Evolutionary conservation across 2,888 invertebrate genomes (phyloP), one percentile per base, ranked within the genome.

Genomic region (Nematopogon swammerdamellus): DNA sequence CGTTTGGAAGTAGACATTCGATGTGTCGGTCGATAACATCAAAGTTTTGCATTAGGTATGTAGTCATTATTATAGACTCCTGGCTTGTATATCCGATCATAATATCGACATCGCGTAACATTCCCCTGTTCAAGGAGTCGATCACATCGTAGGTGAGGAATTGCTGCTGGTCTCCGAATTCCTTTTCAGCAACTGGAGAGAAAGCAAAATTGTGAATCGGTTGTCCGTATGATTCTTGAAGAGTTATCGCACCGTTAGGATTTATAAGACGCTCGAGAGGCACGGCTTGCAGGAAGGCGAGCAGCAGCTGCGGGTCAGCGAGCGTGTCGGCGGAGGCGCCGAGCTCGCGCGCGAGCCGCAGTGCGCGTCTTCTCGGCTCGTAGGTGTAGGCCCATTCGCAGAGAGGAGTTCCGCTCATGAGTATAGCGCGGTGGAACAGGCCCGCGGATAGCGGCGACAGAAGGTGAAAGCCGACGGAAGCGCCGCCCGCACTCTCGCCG

Each of bases 271-370:
- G 60, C n/a, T 63, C 62, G 0, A 47, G 55, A 10, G 68, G 62
- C 1, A 64, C 51, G 4, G 52, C 60, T 56, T 67, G 68, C 3
- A 69, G 58, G 44, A 62, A 69, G 11, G 65, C 60, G 2, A 70
- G 54, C 10, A 70, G 59, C 45, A 60, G 56, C 2, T 61, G 51
- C 1, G 64, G 58, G 17, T 70, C 61, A 14, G 36, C 8, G 3
- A 36, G 8, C 36, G 14, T 14, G 17, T 61, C 55, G 0, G 67
- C 65, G 1, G 65, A 58, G 4, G 60, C 52, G 0, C 69, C 69
- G 2, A 69, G 52, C 19, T 60, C 55, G 55, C 63, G 64, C 0
- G 64, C 68, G 1, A 71, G 62, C 3, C 50, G 45, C 47, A 65
- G 65, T 1, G 68, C 69, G 18, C 69, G 54, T 54, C 52, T 57